Conservation (phyloP, 2,888 invertebrate genomes). For the Vannuccia rotundouncinata region DNA sequence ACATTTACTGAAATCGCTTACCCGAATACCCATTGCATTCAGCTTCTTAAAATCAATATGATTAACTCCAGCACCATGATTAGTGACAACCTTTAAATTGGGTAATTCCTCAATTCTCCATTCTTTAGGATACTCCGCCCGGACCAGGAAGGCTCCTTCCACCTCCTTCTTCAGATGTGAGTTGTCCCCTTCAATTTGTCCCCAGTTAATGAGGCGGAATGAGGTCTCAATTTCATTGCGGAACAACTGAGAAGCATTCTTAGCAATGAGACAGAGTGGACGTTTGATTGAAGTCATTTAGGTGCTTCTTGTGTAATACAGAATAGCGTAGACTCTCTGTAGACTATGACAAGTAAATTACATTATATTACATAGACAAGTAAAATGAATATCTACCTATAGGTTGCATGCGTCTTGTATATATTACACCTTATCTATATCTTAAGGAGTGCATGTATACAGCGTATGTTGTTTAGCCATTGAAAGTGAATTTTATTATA, state of each 20-base stretch:
- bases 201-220: background rate
- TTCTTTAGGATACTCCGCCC: background rate
- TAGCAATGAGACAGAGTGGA: background rate
- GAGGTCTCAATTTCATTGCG: background rate
- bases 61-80: background rate
- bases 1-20: too few species aligned
- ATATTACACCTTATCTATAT: too few species aligned
- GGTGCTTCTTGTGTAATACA: too few species aligned
- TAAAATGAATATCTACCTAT: too few species aligned
- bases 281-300: background rate
- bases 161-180: background rate
- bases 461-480: too few species aligned
- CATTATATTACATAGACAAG: too few species aligned
- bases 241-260: background rate
- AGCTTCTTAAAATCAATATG: background rate
- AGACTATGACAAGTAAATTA: too few species aligned
- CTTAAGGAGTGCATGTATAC: too few species aligned
- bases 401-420: too few species aligned
- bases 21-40: background rate
- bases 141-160: background rate
- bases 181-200: background rate
- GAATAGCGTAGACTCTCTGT: too few species aligned
- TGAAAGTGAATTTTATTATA: too few species aligned
- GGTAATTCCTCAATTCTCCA: background rate
- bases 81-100: background rate